Base-by-base conservation (phyloP, 1,140 invertebrate genomes). In the Cataglyphis hispanica region DNA sequence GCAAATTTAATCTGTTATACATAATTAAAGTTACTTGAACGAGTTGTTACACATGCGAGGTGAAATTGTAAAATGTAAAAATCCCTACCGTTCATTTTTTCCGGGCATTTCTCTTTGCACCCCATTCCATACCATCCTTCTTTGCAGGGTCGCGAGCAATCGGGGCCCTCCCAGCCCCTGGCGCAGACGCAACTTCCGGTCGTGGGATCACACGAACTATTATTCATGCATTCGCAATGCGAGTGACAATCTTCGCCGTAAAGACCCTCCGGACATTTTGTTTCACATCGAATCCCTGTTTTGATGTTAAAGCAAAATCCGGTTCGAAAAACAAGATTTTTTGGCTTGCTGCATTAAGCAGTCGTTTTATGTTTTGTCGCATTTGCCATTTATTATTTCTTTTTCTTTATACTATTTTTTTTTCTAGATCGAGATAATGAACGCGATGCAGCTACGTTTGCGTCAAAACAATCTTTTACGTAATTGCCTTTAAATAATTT, bases 151-250 rank as follows among this genome's bases (percentile, higher is more conserved):
- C 95, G 87, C 50, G 96, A 95, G 93, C 99, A 99, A 80, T 97
- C 96, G 8, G 94, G 93, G 8, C 98, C 98, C 88, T 96, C 96
- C 97, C 97, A 98, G 64, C 99, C 99, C 43, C 97, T 95, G 22
- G 97, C 95, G 95, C 99, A 99, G 83, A 97, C 96, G 93, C 98
- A 99, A 84, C 95, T 95, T 37, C 98, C 98, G 19, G 96, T 97
- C 13, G 96, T 94, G 43, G 97, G 96, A 93, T 98, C 97, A 95
- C 98, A 99, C n/a, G 97, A 97, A 77, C 97, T 98, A 93, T 98
- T 97, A 94, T 98, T 97, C 86, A 96, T 95, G 95, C 99, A 99
- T 89, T 97, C 96, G 94, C 98, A 99, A 70, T 96, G 95, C 90
- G 96, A 95, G 86, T 96, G 95, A 95, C 98, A 99, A 91, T 97